Base-by-base conservation (phyloP, 2,113 vertebrate genomes). In the Motacilla tschutschensis region DNA sequence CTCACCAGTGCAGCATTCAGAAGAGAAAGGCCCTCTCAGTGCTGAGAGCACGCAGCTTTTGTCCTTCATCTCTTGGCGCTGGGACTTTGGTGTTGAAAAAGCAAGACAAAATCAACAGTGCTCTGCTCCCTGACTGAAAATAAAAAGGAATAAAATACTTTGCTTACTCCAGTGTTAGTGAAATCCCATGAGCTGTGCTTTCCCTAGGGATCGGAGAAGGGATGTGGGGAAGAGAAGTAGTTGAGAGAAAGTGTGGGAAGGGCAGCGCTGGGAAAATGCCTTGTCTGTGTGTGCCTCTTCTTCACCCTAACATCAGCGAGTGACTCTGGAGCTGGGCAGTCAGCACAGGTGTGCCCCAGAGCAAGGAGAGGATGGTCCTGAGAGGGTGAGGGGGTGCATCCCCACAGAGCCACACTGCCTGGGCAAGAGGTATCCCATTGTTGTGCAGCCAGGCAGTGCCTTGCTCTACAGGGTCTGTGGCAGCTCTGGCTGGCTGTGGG, bases 351-450 rank as follows among this genome's bases (percentile, higher is more conserved):
- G 3, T 38, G 9, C 9, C 35, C 41, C 3, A 3, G 38, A 35
- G 63, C 44, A 66, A 24, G 33, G 28, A 17, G 21, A 44, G 67
- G 41, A 29, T 55, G 35, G 15, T 63, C 19, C 41, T 63, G 19
- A 25, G 29, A 29, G 24, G 24, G 16, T 20, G 18, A 17, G 5
- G 43, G 33, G 12, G 31, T 38, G 11, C 53, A 75, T 71, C 43
- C 38, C 1, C 2, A 10, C 46, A 46, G 41, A 2, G 2, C 55
- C 57, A 19, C 0, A 0, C 66, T 81, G 31, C 33, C 33, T 20
- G 69, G 16, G 36, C 51, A 20, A 29, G 81, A 66, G 57, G 8
- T 14, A 19, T n/a, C n/a, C 36, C 38, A 38, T 19, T 17, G 17
- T 51, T 46, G 19, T 41, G 36, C 65, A 64, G 16, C 11, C 1